Evolutionary conservation across 2,113 vertebrate species (phyloP), one percentile per base, ranked within the genome.

Genomic region (Tachysurus fulvidraco): DNA sequence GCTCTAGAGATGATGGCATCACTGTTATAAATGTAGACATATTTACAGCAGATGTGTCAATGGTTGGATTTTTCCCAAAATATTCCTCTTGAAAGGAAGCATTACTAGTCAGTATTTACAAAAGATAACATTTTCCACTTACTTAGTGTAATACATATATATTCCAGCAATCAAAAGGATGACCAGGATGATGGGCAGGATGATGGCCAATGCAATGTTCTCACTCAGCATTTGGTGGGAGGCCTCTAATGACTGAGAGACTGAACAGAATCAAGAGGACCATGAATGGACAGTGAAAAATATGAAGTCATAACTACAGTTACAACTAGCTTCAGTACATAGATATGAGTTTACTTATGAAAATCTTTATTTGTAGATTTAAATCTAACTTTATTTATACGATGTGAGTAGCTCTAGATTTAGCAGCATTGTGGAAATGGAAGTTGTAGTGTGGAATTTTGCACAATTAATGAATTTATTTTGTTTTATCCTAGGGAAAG

Each of bases 81-180:
- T 44, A 9, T 73, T 1, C 10, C 9, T 74, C 46, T 74, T 74
- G 23, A 60, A 19, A 84, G 50, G 36, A 52, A 83, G 16, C 5
- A 81, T 74, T 74, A 52, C 0, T 36, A 36, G 1, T 36, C 12
- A 36, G 1, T 79, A 57, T 23, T 60, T 36, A 44, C 21, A 41
- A 60, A 81, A 60, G 0, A 4, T 23, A 50, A 67, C 36, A n/a
- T 17, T 50, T 23, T 30, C 4, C 17, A 94, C 96, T 96, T 91
- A 98, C 97, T 97, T 98, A 90, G 97, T 97, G 71, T 98, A 98
- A 90, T 97, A 97, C 94, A 98, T 94, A 90, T 98, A 98, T 86
- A 98, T 96, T 30, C 97, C 97, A 87, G 96, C 96, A 91, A 97
- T 97, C n/a, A 98, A 94, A 23, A 98, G 92, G 83, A 97, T 96